Evolutionary conservation across 2,113 vertebrate genomes (phyloP), one percentile per base, ranked within the genome.

Genomic region (Poeciliopsis occidentalis): DNA sequence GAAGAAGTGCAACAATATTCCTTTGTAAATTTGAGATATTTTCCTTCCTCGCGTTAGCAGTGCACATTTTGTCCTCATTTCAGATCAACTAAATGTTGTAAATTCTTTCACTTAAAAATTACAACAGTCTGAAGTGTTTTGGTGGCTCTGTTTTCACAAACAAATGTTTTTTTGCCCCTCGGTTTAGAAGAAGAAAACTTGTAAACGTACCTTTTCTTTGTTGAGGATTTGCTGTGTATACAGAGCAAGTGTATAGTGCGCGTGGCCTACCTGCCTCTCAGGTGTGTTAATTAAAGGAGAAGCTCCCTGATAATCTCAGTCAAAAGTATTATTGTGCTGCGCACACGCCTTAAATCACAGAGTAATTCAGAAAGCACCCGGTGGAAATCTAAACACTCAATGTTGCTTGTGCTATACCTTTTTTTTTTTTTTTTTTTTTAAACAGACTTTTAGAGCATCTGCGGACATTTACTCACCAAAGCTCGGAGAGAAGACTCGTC

Each of bases 401-500:
- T n/a, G 22, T 2, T 57, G 10, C 34, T 47, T 47, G 44, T 47
- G 44, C 15, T 47, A 47, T 19, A 47, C 19, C 3, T 0, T 47
- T 19, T 17, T 44, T 17, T 34, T 8, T 1, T 1, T 31, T 44
- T 4, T 41, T 11, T 41, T 13, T 32, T 32, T 31, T 31, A 1
- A 34, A 37, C 10, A 37, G 34, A 44, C 15, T 15, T 17, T 17
- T 5, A 44, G 41, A 44, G 41, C 41, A 17, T 17, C 17, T 47
- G 17, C 44, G 44, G 44, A 19, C 44, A 34, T 78, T 0, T 29
- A 93, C 93, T 94, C 86, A 94, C 93, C 92, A 94, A 15, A 44
- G 88, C 91, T 74, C 92, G 87, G 24, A 94, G 93, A 26, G 93
- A 82, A 37, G 93, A 78, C 86, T 94, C 93, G 26, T 94, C 93